Percentiles rank a stretch among this genome's conserved stretches.
phyloP scores from a whole-genome alignment of 2,888 invertebrate genomes.

The Epinotia demarniana region DNA sequence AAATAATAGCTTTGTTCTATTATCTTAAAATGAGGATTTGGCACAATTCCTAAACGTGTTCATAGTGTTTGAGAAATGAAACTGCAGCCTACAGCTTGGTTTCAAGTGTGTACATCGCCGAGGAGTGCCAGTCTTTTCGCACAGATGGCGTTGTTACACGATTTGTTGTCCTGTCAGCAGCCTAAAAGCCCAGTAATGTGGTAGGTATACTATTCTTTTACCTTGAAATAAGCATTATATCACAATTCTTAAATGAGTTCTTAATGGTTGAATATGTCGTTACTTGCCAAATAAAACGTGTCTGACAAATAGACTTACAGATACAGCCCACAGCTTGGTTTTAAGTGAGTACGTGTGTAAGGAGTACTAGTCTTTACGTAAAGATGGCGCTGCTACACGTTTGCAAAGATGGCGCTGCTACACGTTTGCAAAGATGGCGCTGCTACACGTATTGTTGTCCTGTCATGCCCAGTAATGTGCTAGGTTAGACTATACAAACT shows the following conservation, averaged over 20 bases:
- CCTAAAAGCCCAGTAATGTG: too few species aligned
- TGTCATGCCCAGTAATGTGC: background rate
- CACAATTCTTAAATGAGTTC: too few species aligned
- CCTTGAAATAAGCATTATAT: too few species aligned
- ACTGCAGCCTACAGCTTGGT: background rate
- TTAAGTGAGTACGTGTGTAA: background rate
- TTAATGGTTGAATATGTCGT: too few species aligned
- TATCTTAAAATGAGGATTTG: too few species aligned
- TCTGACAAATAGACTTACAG: background rate
- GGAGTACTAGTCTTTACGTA: background rate
- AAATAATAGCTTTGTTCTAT: too few species aligned
- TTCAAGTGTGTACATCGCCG: background rate
- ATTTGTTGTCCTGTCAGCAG: background rate
- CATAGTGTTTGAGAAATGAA: background rate
- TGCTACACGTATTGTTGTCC: slow-evolving; percentile 43
- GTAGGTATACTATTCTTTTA: too few species aligned
- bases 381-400: slow-evolving; percentile 45
- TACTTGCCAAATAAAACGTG: background rate
- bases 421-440: slow-evolving; percentile 46
- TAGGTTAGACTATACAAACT: too few species aligned
- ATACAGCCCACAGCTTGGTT: background rate
- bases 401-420: slow-evolving; percentile 18
- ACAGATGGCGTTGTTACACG: slow-evolving; percentile 46
- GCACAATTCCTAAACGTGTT: too few species aligned
- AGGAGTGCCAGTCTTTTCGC: background rate